Conservation (phyloP, 2,113 vertebrate species). For the Furnarius figulus region DNA sequence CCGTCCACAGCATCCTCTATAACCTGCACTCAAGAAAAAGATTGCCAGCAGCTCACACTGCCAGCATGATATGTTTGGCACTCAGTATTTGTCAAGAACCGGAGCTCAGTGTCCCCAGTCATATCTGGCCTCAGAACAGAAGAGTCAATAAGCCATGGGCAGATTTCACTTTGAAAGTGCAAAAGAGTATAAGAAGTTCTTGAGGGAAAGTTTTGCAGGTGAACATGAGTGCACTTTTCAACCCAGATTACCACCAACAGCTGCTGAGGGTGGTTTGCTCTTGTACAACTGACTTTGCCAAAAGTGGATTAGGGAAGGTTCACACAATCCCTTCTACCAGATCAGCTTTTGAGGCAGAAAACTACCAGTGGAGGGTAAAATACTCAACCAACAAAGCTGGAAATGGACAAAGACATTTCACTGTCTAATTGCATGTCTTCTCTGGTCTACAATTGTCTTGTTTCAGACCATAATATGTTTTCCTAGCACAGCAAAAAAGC, state of each 20-base stretch:
- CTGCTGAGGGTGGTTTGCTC: not conserved
- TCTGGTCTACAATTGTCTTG: not conserved
- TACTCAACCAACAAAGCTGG: not conserved
- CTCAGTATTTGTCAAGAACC: not conserved
- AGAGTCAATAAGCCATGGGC: not conserved
- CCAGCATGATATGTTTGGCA: not conserved
- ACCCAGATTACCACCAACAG: not conserved
- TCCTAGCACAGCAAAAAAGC: not conserved
- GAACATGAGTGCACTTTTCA: not conserved
- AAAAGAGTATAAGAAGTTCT: not conserved
- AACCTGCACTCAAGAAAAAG: not conserved
- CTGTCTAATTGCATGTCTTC: not conserved
- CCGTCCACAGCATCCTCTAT: not conserved
- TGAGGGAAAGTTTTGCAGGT: not conserved
- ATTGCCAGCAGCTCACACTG: not conserved
- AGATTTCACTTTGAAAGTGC: not conserved
- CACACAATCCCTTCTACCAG: not conserved
- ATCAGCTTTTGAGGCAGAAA: not conserved
- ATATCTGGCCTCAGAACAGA: not conserved
- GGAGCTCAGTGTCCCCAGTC: not conserved
- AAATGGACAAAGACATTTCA: not conserved
- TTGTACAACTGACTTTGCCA: not conserved
- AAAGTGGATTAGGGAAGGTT: not conserved
- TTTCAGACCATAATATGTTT: not conserved
- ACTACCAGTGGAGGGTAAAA: not conserved